Percentiles rank a stretch among this genome's conserved stretches.
These are phyloP conservation scores for Patagioenas fasciata DNA, from an alignment of 2,113 vertebrate genomes.

Conservation along the genomic window DNA sequence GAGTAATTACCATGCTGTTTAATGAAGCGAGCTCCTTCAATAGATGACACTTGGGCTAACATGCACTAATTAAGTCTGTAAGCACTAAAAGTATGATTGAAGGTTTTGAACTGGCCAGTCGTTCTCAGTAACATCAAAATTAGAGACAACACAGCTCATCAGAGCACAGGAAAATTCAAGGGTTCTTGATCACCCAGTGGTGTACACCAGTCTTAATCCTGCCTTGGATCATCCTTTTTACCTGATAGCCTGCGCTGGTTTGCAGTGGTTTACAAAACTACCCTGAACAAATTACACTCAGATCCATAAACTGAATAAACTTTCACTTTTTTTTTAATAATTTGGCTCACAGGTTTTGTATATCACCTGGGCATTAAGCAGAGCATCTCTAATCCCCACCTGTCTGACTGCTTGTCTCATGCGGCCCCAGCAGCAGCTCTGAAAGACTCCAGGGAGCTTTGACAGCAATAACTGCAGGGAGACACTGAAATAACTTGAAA, in stretches of 20 bases:
- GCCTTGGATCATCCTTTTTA: not conserved
- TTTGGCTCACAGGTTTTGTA: not conserved
- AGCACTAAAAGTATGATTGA: not conserved
- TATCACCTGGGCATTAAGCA: not conserved
- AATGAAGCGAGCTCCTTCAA: not conserved
- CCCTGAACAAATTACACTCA: not conserved
- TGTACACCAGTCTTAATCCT: not conserved
- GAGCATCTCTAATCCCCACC: not conserved
- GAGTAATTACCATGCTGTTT: constrained; percentile 6
- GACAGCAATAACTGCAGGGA: not conserved
- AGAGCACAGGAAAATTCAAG: not conserved
- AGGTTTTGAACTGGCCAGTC: not conserved
- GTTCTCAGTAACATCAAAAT: not conserved
- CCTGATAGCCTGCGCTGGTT: not conserved
- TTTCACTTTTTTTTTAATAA: not conserved
- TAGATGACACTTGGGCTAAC: not conserved
- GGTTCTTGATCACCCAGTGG: not conserved
- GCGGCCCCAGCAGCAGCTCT: not conserved
- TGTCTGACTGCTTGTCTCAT: not conserved
- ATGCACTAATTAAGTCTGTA: constrained; percentile 16
- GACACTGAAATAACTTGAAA: not conserved
- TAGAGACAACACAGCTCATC: not conserved
- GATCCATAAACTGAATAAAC: not conserved
- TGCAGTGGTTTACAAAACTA: not conserved
- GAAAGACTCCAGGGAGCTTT: not conserved